Base-by-base conservation (phyloP, 2,113 vertebrate genomes). In the Oplegnathus fasciatus region DNA sequence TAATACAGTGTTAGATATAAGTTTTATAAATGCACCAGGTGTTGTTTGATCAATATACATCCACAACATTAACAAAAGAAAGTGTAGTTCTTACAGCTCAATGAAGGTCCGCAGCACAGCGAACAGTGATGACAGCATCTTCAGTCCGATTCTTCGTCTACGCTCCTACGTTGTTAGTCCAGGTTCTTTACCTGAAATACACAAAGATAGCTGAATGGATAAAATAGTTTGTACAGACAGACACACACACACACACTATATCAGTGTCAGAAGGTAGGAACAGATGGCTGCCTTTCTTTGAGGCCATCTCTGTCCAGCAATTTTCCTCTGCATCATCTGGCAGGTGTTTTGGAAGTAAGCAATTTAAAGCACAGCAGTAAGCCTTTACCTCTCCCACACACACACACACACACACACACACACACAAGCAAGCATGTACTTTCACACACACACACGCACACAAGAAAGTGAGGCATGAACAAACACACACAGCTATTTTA, bases 81-180 rank as follows among this genome's bases (percentile, higher is more conserved):
- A 44, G 15, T 24, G 2, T 55, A 32, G 13, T 18, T 87, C 93
- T 94, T 89, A 95, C 95, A 91, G 84, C 64, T 96, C 92, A 1
- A 89, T 94, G 88, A 96, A 96, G 88, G 79, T 78, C 74, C 30
- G 90, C 60, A 95, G 86, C 66, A 28, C 75, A 9, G 82, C 64
- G 52, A 93, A 70, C 74, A 95, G 81, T 42, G 90, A 87, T 0
- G 92, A 86, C 82, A 95, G 69, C 92, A 95, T 94, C 54, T 85
- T 88, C 73, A 67, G 26, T 82, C 40, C 28, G 50, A 55, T 58
- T 20, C 40, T 18, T 14, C 1, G 54, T 7, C 57, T 30, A 9
- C 2, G 14, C 17, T 82, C 75, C 77, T 37, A 60, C 40, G 20
- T 40, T 54, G 37, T 73, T 24, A 17, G 66, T 64, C 57, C 42